These are phyloP conservation scores for Strix uralensis DNA, from an alignment of 2,113 vertebrate species.

Conservation along the genomic window DNA sequence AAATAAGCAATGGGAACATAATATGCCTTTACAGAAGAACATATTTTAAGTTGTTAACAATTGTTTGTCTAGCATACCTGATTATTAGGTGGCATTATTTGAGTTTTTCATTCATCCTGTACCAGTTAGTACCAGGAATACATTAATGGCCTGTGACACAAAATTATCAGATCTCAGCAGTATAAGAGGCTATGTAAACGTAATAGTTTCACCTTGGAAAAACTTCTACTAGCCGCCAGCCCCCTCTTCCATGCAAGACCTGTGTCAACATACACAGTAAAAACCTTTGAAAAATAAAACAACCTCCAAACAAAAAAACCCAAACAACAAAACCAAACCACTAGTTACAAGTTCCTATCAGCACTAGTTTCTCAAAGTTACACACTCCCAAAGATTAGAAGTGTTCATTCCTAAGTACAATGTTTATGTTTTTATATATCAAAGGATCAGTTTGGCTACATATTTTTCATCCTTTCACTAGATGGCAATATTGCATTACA, in stretches of 20 bases:
- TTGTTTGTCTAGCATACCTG: not conserved
- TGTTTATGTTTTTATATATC: not conserved
- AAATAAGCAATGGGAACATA: not conserved
- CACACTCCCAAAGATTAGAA: not conserved
- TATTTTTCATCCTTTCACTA: slow-evolving; percentile 35
- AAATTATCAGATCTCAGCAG: not conserved
- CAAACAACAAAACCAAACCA: not conserved
- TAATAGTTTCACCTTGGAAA: not conserved
- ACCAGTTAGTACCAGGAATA: not conserved
- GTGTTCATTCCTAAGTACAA: not conserved
- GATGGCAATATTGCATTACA: slow-evolving; percentile 54
- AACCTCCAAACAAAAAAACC: not conserved
- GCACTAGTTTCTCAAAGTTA: not conserved
- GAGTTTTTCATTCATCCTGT: not conserved
- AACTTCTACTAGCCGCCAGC: not conserved
- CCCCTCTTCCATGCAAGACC: not conserved
- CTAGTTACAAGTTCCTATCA: not conserved
- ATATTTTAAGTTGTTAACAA: not conserved
- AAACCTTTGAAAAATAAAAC: not conserved
- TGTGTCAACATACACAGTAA: not conserved
- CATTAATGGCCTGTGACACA: not conserved
- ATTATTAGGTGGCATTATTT: too few species aligned
- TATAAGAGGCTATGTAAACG: not conserved
- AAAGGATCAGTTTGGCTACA: not conserved
- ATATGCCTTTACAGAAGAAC: not conserved